Conservation (phyloP, 2,113 vertebrate species). For the Fulmarus glacialis region DNA sequence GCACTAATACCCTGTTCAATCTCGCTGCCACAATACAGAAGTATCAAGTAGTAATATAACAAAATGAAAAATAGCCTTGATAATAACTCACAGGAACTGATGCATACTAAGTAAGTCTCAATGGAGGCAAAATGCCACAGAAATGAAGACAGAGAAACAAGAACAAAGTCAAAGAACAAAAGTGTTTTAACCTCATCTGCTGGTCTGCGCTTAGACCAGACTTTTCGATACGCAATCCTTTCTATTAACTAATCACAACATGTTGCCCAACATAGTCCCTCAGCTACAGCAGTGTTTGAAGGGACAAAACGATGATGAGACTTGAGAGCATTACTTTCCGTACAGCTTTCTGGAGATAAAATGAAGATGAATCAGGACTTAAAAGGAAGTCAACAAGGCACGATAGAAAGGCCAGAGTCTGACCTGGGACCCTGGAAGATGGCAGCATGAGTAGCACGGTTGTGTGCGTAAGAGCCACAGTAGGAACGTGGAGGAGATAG, state of each 20-base stretch:
- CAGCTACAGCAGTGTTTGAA: background rate
- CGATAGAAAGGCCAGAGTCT: background rate
- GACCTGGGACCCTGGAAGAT: background rate
- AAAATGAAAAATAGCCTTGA: constrained; percentile 39
- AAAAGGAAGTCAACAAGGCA: background rate
- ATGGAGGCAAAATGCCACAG: constrained; percentile 23
- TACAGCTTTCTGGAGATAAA: background rate
- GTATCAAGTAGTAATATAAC: constrained; percentile 6
- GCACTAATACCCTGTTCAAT: background rate
- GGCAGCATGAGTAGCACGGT: background rate
- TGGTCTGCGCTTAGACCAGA: background rate
- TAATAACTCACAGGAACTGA: constrained; percentile 23
- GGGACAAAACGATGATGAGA: background rate
- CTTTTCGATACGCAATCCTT: background rate
- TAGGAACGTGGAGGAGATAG: background rate
- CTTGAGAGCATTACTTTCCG: background rate
- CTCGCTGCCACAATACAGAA: constrained; percentile 7
- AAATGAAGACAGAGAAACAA: constrained; percentile 42
- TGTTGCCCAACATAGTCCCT: background rate
- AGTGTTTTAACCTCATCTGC: constrained; percentile 15
- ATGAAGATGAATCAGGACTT: background rate
- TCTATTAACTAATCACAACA: constrained; percentile 19
- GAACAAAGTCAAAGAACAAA: constrained; percentile 37
- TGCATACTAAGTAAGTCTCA: constrained; percentile 32
- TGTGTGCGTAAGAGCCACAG: accelerated